A percentile compares a stretch with the other conserved stretches of the same genome.
Evolutionary conservation across 1,140 invertebrate genomes (phyloP).

Genomic region (Camponotus vicinus): DNA sequence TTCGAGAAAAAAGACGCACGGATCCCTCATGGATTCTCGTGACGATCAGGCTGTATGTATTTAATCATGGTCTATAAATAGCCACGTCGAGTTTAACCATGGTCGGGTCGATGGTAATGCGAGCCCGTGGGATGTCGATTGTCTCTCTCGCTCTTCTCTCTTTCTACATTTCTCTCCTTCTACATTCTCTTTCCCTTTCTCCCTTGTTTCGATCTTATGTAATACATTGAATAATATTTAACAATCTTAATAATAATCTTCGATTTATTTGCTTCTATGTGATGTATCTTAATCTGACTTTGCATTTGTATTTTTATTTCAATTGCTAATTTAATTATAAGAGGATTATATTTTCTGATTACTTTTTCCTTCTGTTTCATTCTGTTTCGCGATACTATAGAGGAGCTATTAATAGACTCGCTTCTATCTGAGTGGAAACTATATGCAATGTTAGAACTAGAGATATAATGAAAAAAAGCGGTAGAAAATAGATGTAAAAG

Average conservation of each 20-base stretch:
- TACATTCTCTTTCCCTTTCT: conserved; percentile 17
- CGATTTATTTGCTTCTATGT: not conserved
- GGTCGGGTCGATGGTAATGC: conserved; percentile 68
- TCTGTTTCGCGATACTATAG: not conserved
- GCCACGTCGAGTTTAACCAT: conserved; percentile 64
- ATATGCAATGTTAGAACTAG: not conserved
- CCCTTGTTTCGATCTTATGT: conserved; percentile 19
- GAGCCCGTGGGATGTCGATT: conserved; percentile 75
- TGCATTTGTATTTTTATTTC: not conserved
- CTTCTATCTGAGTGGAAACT: conserved; percentile 14
- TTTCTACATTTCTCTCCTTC: not conserved
- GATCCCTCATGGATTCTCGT: conserved; percentile 71
- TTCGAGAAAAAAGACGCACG: conserved; percentile 60
- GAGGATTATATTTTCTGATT: not conserved
- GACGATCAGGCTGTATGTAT: conserved; percentile 71
- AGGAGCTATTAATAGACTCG: conserved; percentile 8
- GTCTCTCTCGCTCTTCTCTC: conserved; percentile 13
- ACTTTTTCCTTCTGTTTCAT: not conserved
- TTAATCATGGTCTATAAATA: conserved; percentile 80
- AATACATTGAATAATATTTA: conserved; percentile 28
- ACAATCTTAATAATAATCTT: not conserved
- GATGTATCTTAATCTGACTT: not conserved
- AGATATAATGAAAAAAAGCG: not conserved
- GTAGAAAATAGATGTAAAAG: not conserved
- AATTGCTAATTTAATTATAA: not conserved